Evolutionary conservation across 2,888 invertebrate species (phyloP), one percentile per base, ranked within the genome.

Genomic region (Tanypteryx hageni): DNA sequence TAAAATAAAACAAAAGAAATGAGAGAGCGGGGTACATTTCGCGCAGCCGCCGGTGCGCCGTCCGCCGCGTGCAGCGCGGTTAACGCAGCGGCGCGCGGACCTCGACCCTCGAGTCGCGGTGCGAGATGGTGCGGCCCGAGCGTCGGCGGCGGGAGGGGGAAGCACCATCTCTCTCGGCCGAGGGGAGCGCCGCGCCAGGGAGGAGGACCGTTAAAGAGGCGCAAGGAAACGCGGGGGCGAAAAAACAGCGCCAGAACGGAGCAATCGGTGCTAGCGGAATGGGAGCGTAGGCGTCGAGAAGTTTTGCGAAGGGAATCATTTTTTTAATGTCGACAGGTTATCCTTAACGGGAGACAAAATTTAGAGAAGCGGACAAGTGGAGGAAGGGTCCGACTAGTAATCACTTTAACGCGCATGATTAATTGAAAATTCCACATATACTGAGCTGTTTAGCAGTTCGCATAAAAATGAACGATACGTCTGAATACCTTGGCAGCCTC

Each of bases 1-100:
- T 22, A 76, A 76, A 76, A 76, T 76, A 76, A 76, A 76, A 76
- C 76, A 76, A 76, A 76, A 76, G 76, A 76, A 76, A 76, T 76
- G 76, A 76, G 76, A 76, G 64, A 64, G 68, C 16, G 68, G 68
- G 68, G 68, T 22, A 76, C 76, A 76, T 13, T 76, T 27, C 27
- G 76, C 76, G 76, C 76, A 76, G 76, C 76, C 76, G 76, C 76
- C 18, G 68, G 22, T 22, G 68, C 22, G 68, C 68, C 22, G 13
- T 76, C 76, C 27, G 76, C 76, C 22, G 76, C 76, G 76, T 76
- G 76, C 76, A 76, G 76, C 76, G 76, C 44, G 44, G 44, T 44
- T 44, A 44, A 44, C 44, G 44, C 44, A 44, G 44, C 44, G 44
- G 44, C 44, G 76, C 76, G 76, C 76, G 27, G 76, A 76, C 76